Base-by-base conservation (phyloP, 2,888 invertebrate species). In the Lasioglossum morio region DNA sequence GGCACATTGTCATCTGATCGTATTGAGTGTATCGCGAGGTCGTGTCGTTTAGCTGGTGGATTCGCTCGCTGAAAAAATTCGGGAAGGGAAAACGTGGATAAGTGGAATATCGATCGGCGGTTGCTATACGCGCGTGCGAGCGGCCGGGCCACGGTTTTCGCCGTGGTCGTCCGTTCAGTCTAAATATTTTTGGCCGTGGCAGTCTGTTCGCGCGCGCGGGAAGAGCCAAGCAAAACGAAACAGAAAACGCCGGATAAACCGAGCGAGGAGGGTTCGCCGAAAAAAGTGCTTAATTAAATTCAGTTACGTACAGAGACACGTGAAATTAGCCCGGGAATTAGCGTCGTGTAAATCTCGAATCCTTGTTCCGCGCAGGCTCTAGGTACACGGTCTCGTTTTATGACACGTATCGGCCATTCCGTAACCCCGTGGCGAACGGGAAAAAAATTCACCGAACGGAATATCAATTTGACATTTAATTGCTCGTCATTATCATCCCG, bases 81-180 rank as follows among this genome's bases (percentile, higher is more conserved):
- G 37, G 37, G 37, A 27, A 78, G 76, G 53, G 81, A 72, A 72
- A 81, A 66, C 78, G n/a, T 34, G 79, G 66, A 82, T 86, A 87
- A 78, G 73, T 48, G 79, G 77, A 74, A 79, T 82, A 87, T 87
- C 79, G 87, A 84, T 84, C 77, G 63, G 74, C 34, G 30, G 60
- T 27, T 63, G 60, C 27, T 57, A 27, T 48, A 30, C 66, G 23
- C 23, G 66, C 30, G 23, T 7, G 19, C 34, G 19, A 34, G 19
- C 16, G 3, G 19, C 16, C 66, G 19, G 19, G 14, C 14, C 60
- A 27, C 27, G 27, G 60, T 27, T 27, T 27, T 63, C 53, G 53
- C 40, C 57, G 53, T 16, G 43, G 57, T 60, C 69, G 46, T 53
- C 40, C 16, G 16, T 63, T 70, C 69, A n/a, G 53, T 34, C 43